These are phyloP conservation scores for Psittacula cyanocephala DNA, from an alignment of 2,113 vertebrate genomes.

Conservation along the genomic window DNA sequence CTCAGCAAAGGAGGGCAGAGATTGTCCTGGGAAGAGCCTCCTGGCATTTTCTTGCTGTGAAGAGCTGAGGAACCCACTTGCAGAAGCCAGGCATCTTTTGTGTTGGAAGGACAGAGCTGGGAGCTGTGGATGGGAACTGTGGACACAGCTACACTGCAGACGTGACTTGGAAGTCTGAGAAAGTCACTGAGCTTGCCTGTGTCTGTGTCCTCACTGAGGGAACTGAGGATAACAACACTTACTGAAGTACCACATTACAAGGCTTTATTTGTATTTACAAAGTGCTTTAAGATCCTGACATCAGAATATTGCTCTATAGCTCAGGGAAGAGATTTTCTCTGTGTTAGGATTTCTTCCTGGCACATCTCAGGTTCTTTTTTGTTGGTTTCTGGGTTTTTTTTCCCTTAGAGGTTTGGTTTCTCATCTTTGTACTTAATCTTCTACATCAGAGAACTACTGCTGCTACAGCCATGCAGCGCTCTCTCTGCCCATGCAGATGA, in stretches of 20 bases:
- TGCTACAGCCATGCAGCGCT: background rate
- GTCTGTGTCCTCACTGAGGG: background rate
- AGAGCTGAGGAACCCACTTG: background rate
- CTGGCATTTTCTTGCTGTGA: background rate
- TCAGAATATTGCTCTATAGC: background rate
- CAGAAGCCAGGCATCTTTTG: background rate
- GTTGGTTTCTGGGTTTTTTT: background rate
- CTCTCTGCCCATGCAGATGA: background rate
- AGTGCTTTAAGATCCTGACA: background rate
- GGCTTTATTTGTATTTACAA: background rate
- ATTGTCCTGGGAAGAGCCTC: background rate
- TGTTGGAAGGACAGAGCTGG: background rate
- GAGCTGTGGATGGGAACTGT: background rate
- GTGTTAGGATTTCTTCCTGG: background rate
- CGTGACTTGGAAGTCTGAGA: background rate
- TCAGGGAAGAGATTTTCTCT: background rate
- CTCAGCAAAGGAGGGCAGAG: background rate
- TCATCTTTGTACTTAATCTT: conserved; percentile 1
- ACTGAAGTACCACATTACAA: background rate
- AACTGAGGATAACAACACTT: background rate
- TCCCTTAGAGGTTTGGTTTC: background rate
- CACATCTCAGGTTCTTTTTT: background rate
- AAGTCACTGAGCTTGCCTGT: background rate
- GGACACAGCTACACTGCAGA: background rate
- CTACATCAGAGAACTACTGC: background rate